Base-by-base conservation (phyloP, 2,113 vertebrate species). In the Myxocyprinus asiaticus region DNA sequence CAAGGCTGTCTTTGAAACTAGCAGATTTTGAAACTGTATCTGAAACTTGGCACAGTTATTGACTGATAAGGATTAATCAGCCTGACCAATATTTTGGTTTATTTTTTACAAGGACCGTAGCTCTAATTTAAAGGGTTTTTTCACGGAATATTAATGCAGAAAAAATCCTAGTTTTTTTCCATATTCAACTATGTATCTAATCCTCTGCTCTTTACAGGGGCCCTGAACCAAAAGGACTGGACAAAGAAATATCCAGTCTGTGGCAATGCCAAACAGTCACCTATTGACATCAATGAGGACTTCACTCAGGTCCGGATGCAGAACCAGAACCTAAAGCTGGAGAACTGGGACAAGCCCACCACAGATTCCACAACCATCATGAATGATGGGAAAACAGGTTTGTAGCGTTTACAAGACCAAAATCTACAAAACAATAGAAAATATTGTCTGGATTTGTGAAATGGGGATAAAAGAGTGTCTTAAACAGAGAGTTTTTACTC, bases 371-470 rank as follows among this genome's bases (percentile, higher is more conserved):
- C 93, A 55, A 94, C 93, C 85, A 94, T 98, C 88, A 94, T 88
- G 77, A 99, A 99, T 86, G 94, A 96, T 43, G 97, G 97, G 7
- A 99, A 98, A 92, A 96, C 96, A 85, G 97, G 97, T 98, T 3
- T 48, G 43, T 1, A 63, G 14, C 5, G 15, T 7, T 45, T 48
- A 48, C 4, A 15, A 48, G 58, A 6, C 43, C 10, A 0, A 8
- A 51, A 9, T 70, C n/a, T 55, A 12, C 5, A 14, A 56, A 0
- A 12, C 55, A 1, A n/a, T 56, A n/a, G 14, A 5, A 56, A 12
- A n/a, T 56, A 56, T 50, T 69, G 10, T 15, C 7, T 7, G 14
- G 4, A 2, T 69, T 17, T 55, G 50, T 70, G 22, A 43, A 14
- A 14, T 10, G 8, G 6, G 15, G 43, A 47, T 22, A 17, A 72